Percentiles rank a stretch among this genome's conserved stretches.
These are phyloP conservation scores for Cacatua alba DNA, from an alignment of 2,113 vertebrate species.

Conservation along the genomic window DNA sequence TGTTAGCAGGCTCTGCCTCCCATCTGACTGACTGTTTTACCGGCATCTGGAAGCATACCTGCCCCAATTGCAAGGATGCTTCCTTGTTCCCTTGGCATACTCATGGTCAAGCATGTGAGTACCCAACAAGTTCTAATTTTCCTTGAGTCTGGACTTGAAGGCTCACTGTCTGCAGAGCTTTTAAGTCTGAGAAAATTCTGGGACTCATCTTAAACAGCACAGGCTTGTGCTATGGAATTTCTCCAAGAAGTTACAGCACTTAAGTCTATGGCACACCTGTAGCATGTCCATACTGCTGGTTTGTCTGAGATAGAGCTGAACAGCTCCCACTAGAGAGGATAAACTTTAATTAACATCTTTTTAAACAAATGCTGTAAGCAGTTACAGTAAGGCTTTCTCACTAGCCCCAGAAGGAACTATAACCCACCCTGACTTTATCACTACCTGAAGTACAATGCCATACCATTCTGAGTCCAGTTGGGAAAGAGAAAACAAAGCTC, in stretches of 20 bases:
- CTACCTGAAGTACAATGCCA: neutral
- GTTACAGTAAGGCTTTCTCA: neutral
- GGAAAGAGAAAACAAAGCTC: neutral
- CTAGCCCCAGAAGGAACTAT: neutral
- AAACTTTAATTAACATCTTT: slow-evolving; percentile 8
- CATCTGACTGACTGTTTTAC: neutral
- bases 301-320: neutral
- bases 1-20: neutral
- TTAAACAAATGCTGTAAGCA: neutral
- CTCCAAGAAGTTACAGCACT: neutral
- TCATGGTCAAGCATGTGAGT: neutral
- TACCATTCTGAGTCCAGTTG: neutral
- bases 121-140: neutral
- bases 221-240: neutral
- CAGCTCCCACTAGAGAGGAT: neutral
- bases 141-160: neutral
- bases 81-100: neutral
- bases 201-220: neutral
- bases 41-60: neutral
- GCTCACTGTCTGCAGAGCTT: neutral
- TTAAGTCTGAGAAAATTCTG: neutral
- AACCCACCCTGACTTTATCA: neutral
- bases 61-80: neutral
- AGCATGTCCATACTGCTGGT: neutral
- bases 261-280: neutral